phyloP scores from a whole-genome alignment of 1,140 invertebrate species.

The Micrasema longulum region DNA sequence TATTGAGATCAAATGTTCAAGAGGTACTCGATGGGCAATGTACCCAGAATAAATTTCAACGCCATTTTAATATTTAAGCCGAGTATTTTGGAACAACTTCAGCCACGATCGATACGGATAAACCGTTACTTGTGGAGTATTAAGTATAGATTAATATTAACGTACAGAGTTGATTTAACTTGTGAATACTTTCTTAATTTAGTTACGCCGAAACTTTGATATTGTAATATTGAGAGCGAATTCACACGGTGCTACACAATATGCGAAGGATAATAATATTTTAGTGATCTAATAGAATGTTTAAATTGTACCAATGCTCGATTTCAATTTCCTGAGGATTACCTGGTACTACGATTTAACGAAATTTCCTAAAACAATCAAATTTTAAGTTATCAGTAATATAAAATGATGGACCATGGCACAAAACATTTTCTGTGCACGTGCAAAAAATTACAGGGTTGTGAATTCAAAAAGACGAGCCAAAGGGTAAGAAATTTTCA shows the following conservation, averaged over 20 bases:
- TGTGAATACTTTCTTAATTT: constrained; percentile 5
- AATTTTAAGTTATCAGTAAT: too few relatives aligned
- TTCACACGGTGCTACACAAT: neutral
- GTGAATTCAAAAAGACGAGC: too few relatives aligned
- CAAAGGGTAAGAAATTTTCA: too few relatives aligned
- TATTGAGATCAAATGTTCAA: constrained; percentile 16
- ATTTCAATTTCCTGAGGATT: too few relatives aligned
- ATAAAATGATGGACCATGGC: too few relatives aligned
- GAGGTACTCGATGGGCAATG: neutral
- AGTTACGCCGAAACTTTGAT: constrained; percentile 6
- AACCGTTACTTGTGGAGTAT: constrained; percentile 26
- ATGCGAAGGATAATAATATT: neutral
- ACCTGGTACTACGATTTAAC: too few relatives aligned
- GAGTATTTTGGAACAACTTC: constrained; percentile 12
- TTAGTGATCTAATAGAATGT: too few relatives aligned
- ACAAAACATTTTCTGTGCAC: too few relatives aligned
- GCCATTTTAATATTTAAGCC: constrained; percentile 34
- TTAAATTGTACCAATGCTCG: too few relatives aligned
- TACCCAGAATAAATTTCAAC: constrained; percentile 17
- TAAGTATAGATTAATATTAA: constrained; percentile 11
- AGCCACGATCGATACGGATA: constrained; percentile 18
- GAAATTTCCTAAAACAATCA: too few relatives aligned
- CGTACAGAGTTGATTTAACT: constrained; percentile 1
- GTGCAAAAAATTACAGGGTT: too few relatives aligned
- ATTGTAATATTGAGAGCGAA: constrained; percentile 5